A percentile compares a stretch with the other conserved stretches of the same genome.
Evolutionary conservation across 2,797 vertebrate genomes (phyloP).

Genomic region (Anguilla obscura): DNA sequence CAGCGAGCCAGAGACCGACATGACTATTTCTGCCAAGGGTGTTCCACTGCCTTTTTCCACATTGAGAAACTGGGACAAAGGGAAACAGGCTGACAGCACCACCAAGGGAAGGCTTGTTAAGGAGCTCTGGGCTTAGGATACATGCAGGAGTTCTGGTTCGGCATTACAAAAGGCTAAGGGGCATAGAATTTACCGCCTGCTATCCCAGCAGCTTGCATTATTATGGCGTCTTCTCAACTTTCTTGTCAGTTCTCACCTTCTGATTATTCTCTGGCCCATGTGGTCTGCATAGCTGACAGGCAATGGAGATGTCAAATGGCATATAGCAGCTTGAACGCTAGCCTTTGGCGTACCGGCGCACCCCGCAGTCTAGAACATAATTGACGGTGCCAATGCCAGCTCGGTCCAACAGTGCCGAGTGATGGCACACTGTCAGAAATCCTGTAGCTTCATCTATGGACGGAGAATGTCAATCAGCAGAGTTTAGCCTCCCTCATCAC

Average conservation of each 20-base stretch:
- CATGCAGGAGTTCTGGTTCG: not conserved
- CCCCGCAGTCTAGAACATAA: not conserved
- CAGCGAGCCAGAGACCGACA: constrained; percentile 43
- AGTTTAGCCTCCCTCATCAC: not conserved
- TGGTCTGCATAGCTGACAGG: not conserved
- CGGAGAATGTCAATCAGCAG: not conserved
- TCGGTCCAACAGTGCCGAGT: not conserved
- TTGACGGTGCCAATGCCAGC: not conserved
- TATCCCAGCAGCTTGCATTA: not conserved
- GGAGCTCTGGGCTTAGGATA: constrained; percentile 33
- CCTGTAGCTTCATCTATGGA: not conserved
- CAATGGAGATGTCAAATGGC: not conserved
- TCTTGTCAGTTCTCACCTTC: not conserved
- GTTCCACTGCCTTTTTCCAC: constrained; percentile 13
- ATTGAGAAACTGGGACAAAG: constrained; percentile 32
- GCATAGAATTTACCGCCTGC: not conserved
- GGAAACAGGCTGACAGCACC: constrained; percentile 52
- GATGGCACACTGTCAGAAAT: not conserved
- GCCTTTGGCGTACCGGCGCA: not conserved
- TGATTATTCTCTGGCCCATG: not conserved
- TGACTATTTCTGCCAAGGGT: constrained; percentile 40
- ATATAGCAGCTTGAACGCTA: not conserved
- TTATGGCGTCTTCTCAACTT: not conserved
- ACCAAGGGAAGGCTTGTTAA: constrained; percentile 45
- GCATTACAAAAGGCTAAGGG: not conserved